These are phyloP conservation scores for Meriones unguiculatus DNA, from an alignment of 2,113 vertebrate species.

Conservation along the genomic window DNA sequence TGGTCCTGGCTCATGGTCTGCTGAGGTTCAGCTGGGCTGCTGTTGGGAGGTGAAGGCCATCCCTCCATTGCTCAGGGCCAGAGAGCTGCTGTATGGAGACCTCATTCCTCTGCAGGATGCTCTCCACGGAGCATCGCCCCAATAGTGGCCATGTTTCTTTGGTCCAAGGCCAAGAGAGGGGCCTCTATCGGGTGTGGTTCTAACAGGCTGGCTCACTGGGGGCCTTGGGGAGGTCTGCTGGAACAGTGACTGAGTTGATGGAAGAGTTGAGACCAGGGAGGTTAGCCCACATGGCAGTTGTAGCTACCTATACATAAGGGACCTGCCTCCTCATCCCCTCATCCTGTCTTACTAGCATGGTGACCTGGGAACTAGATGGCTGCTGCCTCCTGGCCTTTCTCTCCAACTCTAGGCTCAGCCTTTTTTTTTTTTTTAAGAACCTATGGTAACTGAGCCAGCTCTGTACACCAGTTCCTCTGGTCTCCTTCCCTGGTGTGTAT, in stretches of 20 bases:
- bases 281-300: not conserved
- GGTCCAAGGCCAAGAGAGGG: not conserved
- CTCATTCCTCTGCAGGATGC: not conserved
- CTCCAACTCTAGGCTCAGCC: not conserved
- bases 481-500: not conserved
- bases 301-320: not conserved
- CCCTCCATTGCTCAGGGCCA: not conserved
- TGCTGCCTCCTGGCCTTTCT: not conserved
- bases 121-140: no score
- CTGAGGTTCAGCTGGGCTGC: not conserved
- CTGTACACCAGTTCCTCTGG: not conserved
- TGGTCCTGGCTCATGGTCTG: not conserved
- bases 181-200: not conserved
- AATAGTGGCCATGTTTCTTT: not conserved
- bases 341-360: not conserved
- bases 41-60: not conserved
- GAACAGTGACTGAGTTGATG: no score
- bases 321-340: not conserved
- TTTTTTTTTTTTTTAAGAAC: not conserved
- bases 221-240: not conserved
- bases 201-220: not conserved
- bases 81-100: not conserved
- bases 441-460: no score
- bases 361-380: not conserved
- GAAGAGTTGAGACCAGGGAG: not conserved